A percentile compares a stretch with the other conserved stretches of the same genome.
phyloP scores from a whole-genome alignment of 2,888 invertebrate species.

The Polyploca ridens region DNA sequence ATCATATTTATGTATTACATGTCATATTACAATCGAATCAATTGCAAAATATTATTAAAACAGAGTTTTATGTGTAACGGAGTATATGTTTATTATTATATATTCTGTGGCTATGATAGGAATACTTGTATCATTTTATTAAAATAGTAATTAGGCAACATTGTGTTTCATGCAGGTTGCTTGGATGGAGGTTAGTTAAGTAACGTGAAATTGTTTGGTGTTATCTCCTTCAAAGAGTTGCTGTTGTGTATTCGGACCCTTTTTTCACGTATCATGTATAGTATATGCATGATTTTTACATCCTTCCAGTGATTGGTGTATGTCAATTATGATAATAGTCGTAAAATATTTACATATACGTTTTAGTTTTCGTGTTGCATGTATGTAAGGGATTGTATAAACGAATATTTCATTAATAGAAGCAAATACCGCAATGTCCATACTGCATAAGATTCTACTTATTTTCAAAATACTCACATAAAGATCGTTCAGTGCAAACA shows the following conservation, averaged over 20 bases:
- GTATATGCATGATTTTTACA: slow-evolving; percentile 12
- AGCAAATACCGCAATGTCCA: too few species aligned
- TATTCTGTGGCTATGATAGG: too few species aligned
- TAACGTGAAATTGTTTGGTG: slow-evolving; percentile 54
- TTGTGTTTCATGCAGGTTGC: slow-evolving; percentile 82
- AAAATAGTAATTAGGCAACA: slow-evolving; percentile 22
- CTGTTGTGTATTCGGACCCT: slow-evolving; percentile 42
- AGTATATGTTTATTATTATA: too few species aligned
- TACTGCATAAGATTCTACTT: too few species aligned
- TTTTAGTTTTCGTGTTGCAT: slow-evolving; percentile 34
- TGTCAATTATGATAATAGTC: neutral
- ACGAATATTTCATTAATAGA: neutral
- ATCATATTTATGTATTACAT: neutral
- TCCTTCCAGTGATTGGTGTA: neutral
- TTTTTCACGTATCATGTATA: slow-evolving; percentile 24
- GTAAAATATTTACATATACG: slow-evolving; percentile 22
- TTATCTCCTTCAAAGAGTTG: slow-evolving; percentile 45
- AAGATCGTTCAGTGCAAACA: too few species aligned
- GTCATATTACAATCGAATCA: too few species aligned
- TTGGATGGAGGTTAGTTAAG: slow-evolving; percentile 86
- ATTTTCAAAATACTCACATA: too few species aligned
- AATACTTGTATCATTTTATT: slow-evolving; percentile 7
- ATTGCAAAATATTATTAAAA: too few species aligned
- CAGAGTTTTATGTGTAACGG: too few species aligned
- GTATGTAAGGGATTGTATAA: slow-evolving; percentile 18